phyloP scores from a whole-genome alignment of 2,113 vertebrate genomes.

The Willisornis vidua region DNA sequence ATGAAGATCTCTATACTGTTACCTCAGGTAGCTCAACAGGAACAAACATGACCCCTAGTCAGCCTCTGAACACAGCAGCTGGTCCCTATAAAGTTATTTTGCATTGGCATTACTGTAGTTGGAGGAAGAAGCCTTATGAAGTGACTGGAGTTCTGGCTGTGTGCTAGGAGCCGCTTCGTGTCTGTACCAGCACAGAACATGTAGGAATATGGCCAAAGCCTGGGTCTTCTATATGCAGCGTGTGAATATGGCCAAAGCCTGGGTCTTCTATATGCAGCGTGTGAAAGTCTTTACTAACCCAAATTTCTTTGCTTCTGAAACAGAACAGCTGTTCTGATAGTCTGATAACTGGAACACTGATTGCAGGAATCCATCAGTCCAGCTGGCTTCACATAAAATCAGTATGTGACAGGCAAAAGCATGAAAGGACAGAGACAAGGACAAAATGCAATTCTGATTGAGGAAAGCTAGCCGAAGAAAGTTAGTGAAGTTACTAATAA shows the following conservation, averaged over 20 bases:
- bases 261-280: background rate
- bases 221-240: background rate
- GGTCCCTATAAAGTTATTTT: background rate
- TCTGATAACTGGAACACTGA: background rate
- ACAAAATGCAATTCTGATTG: background rate
- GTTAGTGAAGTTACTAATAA: background rate
- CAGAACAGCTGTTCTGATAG: background rate
- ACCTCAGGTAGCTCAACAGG: background rate
- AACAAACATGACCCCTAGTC: background rate
- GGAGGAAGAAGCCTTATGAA: background rate
- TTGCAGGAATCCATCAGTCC: background rate
- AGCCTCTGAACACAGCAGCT: background rate
- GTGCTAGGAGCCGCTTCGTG: background rate
- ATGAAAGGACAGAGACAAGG: background rate
- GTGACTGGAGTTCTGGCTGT: background rate
- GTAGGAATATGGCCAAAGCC: background rate
- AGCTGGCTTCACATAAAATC: background rate
- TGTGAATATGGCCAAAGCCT: background rate
- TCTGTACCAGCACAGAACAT: background rate
- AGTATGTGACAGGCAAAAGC: background rate
- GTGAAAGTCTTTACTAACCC: background rate
- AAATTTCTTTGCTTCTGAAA: background rate
- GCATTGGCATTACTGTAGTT: background rate
- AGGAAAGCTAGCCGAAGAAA: background rate
- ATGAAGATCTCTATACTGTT: background rate